Conservation (phyloP, 2,113 vertebrate species). For the Malurus elegans region DNA sequence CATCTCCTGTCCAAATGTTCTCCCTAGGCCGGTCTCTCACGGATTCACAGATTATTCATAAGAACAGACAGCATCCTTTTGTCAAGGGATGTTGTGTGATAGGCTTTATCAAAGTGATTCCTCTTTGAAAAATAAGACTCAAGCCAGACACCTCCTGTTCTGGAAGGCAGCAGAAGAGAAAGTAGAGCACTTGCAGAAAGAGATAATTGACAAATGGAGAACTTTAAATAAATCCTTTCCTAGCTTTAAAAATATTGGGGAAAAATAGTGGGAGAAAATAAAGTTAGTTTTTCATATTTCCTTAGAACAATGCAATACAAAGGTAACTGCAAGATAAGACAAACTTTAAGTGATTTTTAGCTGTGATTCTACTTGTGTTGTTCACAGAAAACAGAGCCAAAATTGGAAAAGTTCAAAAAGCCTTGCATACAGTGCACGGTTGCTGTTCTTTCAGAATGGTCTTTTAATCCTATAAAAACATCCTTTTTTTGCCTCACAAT, state of each 20-base stretch:
- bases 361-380: neutral
- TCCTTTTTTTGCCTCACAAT: neutral
- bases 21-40: neutral
- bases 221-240: neutral
- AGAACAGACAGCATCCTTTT: neutral
- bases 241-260: fast-evolving
- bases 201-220: neutral
- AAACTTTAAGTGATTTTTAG: neutral
- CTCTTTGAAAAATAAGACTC: neutral
- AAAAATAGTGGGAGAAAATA: neutral
- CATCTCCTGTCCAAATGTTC: neutral
- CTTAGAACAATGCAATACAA: neutral
- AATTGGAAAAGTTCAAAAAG: neutral
- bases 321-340: neutral
- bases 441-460: neutral
- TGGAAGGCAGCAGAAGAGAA: neutral
- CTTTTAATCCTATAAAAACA: neutral
- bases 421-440: neutral
- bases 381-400: neutral
- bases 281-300: neutral
- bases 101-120: neutral
- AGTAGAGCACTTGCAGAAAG: neutral
- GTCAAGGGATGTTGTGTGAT: neutral
- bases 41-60: neutral
- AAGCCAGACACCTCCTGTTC: neutral